A percentile compares a stretch with the other conserved stretches of the same genome.
Evolutionary conservation across 2,113 vertebrate genomes (phyloP).

Genomic region (Miniopterus natalensis): DNA sequence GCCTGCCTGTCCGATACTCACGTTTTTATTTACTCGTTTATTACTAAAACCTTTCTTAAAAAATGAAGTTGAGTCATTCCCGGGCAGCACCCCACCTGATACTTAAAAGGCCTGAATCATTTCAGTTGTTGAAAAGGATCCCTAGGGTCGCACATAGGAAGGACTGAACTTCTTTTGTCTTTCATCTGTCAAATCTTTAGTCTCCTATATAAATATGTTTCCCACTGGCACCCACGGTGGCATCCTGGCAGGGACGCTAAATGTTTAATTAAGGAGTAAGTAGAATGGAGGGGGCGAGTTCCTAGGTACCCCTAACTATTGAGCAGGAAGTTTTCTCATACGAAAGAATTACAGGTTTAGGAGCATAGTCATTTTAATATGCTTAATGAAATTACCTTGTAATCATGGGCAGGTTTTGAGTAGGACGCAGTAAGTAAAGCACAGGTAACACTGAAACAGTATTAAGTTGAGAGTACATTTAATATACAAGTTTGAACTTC

Average conservation of each 20-base stretch:
- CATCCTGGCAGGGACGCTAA: neutral
- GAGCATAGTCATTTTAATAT: neutral
- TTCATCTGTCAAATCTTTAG: neutral
- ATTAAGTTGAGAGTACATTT: neutral
- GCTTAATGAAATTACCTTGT: conserved; percentile 16
- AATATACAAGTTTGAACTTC: neutral
- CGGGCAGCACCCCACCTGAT: neutral
- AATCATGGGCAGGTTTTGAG: neutral
- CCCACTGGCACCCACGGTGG: neutral
- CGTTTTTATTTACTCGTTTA: neutral
- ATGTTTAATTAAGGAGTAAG: neutral
- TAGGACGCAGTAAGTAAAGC: neutral
- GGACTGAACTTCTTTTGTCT: neutral
- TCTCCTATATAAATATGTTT: neutral
- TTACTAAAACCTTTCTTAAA: neutral
- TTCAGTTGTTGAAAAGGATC: neutral
- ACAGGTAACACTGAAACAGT: neutral
- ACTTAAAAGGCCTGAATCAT: neutral
- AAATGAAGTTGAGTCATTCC: neutral
- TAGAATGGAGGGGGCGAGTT: neutral
- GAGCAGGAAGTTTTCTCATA: neutral
- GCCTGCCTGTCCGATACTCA: neutral
- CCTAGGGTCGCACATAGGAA: neutral
- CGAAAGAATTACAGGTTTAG: conserved; percentile 1
- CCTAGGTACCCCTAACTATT: neutral